Evolutionary conservation across 2,888 invertebrate species (phyloP), one percentile per base, ranked within the genome.

Genomic region (Congeria kusceri): DNA sequence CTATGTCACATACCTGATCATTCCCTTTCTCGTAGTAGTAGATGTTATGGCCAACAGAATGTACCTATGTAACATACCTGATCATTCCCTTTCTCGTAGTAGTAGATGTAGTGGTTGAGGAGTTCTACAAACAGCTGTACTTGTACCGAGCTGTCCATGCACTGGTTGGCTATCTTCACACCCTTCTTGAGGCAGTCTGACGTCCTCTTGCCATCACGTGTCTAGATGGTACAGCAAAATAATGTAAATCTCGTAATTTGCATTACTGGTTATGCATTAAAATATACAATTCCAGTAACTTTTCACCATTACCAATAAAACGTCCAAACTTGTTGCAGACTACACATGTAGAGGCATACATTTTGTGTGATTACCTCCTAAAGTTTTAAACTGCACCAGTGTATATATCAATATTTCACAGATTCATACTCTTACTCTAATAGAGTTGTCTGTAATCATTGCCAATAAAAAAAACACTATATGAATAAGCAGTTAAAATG

Each of bases 91-190:
- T 98, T 96, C 92, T 98, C 98, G 89, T 97, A 96, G 93, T 98
- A 98, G 93, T 97, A 97, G 66, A 98, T 96, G 94, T 99, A 98
- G 85, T 98, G 96, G 92, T 98, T 98, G 67, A 99, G 94, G 80
- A 99, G 95, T 93, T 99, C 99, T 4, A 98, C 97, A 92, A 98
- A 96, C 53, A 99, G 95, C 92, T 99, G 99, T 27, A 98, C 97
- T 94, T 99, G 99, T 7, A 99, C 98, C 2, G 97, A 96, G 23
- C 96, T 96, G 94, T 99, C 99, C 97, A 99, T 97, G 91, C 99
- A 99, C 91, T 99, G 99, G 86, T 97, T 97, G 0, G 98, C 98
- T 74, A 99, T 98, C 71, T 98, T 96, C 4, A 97, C 96, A 13
- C 98, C 98, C 93, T 98, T 99, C 94, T 98, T 98, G 86, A 99